Percentiles rank a stretch among this genome's conserved stretches.
Evolutionary conservation across 2,113 vertebrate species (phyloP).

Genomic region (Equus quagga): DNA sequence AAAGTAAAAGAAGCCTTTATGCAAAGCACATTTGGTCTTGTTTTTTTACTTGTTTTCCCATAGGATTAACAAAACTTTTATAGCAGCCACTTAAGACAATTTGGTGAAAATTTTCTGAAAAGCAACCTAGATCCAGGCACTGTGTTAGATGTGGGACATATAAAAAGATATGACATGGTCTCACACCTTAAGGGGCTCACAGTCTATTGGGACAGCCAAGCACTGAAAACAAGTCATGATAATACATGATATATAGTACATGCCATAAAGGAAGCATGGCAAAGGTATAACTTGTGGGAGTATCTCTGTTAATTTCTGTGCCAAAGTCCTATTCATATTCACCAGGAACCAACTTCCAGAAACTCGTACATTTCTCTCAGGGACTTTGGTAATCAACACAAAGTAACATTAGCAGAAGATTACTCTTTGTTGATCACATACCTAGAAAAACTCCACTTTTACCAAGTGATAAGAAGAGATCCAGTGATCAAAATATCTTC

Average conservation of each 20-base stretch:
- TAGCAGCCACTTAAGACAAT: neutral
- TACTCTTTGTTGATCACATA: neutral
- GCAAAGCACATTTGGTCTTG: neutral
- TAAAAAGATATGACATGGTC: neutral
- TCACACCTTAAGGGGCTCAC: neutral
- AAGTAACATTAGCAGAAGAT: neutral
- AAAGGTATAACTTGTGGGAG: neutral
- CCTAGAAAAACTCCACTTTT: neutral
- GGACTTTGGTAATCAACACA: neutral
- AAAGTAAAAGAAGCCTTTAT: neutral
- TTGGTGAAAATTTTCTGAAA: neutral
- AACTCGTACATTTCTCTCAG: neutral
- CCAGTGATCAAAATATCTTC: neutral
- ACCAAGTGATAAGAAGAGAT: conserved; percentile 3
- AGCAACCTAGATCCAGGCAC: neutral
- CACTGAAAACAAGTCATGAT: neutral
- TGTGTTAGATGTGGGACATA: neutral
- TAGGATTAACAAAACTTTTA: neutral
- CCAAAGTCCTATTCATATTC: neutral
- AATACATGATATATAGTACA: neutral
- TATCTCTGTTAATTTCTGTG: neutral
- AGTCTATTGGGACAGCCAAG: neutral
- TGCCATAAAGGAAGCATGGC: neutral
- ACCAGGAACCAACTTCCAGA: neutral
- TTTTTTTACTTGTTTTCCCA: neutral